phyloP scores from a whole-genome alignment of 2,113 vertebrate species.

The Corythornis cristatus region DNA sequence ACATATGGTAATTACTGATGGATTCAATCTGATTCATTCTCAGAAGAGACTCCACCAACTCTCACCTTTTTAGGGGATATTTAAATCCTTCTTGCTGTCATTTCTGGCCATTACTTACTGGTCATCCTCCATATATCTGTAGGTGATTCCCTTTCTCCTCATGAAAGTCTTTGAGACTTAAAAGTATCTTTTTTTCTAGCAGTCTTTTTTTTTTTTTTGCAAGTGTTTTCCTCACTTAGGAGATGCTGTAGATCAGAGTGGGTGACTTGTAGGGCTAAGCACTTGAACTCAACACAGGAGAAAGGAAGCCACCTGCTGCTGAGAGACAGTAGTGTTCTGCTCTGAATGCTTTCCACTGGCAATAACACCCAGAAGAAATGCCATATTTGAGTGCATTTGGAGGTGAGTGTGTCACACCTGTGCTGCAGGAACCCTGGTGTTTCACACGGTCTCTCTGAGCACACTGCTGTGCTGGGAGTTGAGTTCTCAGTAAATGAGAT shows the following conservation, averaged over 20 bases:
- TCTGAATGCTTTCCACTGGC: background rate
- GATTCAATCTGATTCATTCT: background rate
- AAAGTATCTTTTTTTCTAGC: background rate
- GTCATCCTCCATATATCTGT: background rate
- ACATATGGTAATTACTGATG: background rate
- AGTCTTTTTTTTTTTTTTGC: background rate
- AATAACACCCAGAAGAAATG: background rate
- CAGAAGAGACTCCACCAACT: background rate
- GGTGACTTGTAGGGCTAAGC: background rate
- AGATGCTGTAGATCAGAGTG: background rate
- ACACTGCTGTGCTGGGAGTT: background rate
- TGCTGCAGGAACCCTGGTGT: fast-evolving
- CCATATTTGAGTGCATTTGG: background rate
- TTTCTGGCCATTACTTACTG: background rate
- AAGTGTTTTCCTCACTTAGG: background rate
- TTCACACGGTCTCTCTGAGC: background rate
- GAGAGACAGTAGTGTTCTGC: background rate
- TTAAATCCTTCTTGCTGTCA: background rate
- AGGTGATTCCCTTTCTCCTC: background rate
- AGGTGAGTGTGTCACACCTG: background rate
- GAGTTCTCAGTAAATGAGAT: background rate
- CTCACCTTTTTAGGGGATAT: background rate
- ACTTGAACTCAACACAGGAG: background rate
- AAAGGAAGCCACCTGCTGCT: constrained; percentile 33
- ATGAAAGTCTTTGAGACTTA: background rate